Conservation (phyloP, 2,888 invertebrate species). For the Bimastos eiseni region DNA sequence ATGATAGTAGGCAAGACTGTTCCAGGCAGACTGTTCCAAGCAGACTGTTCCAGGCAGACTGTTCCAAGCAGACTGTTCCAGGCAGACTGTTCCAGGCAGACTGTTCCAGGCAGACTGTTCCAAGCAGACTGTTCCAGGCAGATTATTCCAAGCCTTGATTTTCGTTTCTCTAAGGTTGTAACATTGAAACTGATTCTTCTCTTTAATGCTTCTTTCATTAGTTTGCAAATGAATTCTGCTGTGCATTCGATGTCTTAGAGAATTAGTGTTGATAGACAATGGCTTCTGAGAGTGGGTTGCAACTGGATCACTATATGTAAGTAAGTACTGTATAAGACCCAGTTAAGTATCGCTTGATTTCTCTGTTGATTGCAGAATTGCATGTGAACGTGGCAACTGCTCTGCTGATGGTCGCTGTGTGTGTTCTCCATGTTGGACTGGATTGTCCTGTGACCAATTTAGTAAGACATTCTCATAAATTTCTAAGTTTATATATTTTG, state of each 20-base stretch:
- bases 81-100: too few species aligned
- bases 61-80: too few species aligned
- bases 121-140: too few species aligned
- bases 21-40: too few species aligned
- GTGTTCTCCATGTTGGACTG: conserved; percentile 37
- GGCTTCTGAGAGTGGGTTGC: not conserved
- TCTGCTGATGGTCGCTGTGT: conserved; percentile 29
- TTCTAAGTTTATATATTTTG: not conserved
- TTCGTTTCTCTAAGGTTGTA: not conserved
- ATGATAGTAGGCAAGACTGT: too few species aligned
- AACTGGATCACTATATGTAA: not conserved
- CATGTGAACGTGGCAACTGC: conserved; percentile 34
- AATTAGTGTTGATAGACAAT: too few species aligned
- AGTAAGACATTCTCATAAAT: conserved; percentile 17
- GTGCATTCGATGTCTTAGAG: too few species aligned
- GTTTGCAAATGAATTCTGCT: too few species aligned
- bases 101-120: too few species aligned
- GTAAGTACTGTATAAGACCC: not conserved
- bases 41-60: too few species aligned
- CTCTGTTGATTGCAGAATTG: conserved; percentile 28
- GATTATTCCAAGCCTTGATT: too few species aligned
- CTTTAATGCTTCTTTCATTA: too few species aligned
- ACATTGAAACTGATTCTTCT: not conserved
- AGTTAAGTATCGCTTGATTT: not conserved
- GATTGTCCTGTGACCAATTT: conserved; percentile 31